Conservation (phyloP, 2,888 invertebrate genomes). For the Thereva nobilitata region DNA sequence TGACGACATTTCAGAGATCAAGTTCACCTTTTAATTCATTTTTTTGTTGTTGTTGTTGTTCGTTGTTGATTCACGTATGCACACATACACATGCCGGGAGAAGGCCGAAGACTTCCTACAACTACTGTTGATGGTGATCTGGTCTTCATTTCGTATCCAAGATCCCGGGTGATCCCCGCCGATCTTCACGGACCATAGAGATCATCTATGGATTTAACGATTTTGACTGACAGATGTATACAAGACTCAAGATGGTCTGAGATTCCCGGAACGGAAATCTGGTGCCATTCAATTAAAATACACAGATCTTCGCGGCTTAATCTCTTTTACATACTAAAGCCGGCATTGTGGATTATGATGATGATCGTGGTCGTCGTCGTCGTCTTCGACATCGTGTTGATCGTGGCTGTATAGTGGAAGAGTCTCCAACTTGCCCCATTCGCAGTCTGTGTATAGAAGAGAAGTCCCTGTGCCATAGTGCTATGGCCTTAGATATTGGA, state of each 20-base stretch:
- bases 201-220: constrained; percentile 13
- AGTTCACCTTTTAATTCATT: neutral
- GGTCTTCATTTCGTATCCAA: neutral
- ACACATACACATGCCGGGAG: neutral
- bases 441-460: neutral
- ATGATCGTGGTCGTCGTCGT: no score
- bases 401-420: neutral
- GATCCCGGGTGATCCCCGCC: neutral
- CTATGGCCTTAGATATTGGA: no score
- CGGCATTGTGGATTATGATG: neutral
- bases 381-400: neutral
- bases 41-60: no score
- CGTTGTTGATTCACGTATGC: no score
- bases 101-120: neutral
- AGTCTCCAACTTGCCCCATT: neutral
- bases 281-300: constrained; percentile 25
- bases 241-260: constrained; percentile 4
- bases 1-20: constrained; percentile 9
- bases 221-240: constrained; percentile 26
- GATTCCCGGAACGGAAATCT: constrained; percentile 19
- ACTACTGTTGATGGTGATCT: neutral
- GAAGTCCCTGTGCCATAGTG: neutral
- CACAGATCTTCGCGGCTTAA: constrained; percentile 14
- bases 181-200: constrained; percentile 1
- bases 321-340: neutral